These are phyloP conservation scores for Drosophila nannoptera DNA, from an alignment of 1,140 invertebrate species.

Conservation along the genomic window DNA sequence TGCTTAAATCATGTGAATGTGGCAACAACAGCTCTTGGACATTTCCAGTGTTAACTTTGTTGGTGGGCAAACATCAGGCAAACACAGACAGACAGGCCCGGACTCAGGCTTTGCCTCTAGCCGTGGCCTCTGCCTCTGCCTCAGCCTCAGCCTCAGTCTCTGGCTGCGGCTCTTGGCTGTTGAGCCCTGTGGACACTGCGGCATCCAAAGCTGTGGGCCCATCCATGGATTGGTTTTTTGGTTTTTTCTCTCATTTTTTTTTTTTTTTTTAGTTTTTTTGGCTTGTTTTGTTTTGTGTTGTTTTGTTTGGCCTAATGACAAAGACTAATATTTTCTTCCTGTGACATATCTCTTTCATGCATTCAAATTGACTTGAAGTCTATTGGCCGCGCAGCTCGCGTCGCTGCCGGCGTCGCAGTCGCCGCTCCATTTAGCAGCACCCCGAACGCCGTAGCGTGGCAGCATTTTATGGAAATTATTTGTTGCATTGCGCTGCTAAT, in stretches of 20 bases:
- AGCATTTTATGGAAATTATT: slow-evolving; percentile 78
- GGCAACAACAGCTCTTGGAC: slow-evolving; percentile 67
- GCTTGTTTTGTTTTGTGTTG: slow-evolving; percentile 40
- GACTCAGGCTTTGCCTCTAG: background rate
- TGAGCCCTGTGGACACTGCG: slow-evolving; percentile 18
- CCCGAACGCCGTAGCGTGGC: slow-evolving; percentile 23
- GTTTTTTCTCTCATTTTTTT: slow-evolving; percentile 10
- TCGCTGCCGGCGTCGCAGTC: slow-evolving; percentile 27
- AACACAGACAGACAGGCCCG: slow-evolving; percentile 34
- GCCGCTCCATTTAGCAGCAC: slow-evolving; percentile 55
- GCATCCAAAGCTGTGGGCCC: slow-evolving; percentile 27
- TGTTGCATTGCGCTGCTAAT: slow-evolving; percentile 79
- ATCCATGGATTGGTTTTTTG: slow-evolving; percentile 22
- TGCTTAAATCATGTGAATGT: slow-evolving; percentile 73
- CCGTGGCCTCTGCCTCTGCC: background rate
- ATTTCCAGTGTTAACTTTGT: slow-evolving; percentile 67
- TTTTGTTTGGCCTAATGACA: slow-evolving; percentile 78
- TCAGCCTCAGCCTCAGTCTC: slow-evolving; percentile 5
- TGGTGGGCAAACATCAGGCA: slow-evolving; percentile 69
- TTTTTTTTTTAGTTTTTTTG: slow-evolving; percentile 19
- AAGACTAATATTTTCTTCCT: slow-evolving; percentile 79
- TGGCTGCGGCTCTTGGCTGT: background rate
- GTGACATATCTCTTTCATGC: slow-evolving; percentile 74
- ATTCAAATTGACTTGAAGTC: slow-evolving; percentile 66
- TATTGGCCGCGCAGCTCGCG: slow-evolving; percentile 19